phyloP scores from a whole-genome alignment of 2,113 vertebrate species.

The Rissa tridactyla region DNA sequence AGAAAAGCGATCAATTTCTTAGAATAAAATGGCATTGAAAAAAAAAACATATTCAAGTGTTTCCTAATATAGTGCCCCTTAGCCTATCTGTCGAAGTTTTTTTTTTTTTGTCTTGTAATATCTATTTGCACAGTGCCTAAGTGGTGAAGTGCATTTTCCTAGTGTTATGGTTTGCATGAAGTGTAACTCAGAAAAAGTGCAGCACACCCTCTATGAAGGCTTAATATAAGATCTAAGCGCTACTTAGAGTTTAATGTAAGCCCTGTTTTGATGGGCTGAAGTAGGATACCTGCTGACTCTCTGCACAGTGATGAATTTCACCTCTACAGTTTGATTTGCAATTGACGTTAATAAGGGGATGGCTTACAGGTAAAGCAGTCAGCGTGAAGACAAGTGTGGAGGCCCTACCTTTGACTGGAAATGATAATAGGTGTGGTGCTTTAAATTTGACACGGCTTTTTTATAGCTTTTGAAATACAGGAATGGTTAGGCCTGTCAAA shows the following conservation, averaged over 20 bases:
- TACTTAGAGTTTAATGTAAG: constrained; percentile 30
- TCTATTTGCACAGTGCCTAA: background rate
- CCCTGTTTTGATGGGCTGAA: constrained; percentile 43
- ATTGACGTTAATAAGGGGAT: constrained; percentile 39
- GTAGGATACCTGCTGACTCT: constrained; percentile 41
- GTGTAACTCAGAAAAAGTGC: background rate
- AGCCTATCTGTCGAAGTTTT: background rate
- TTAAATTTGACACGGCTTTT: background rate
- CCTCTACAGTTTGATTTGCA: background rate
- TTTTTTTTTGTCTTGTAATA: background rate
- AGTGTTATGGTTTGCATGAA: constrained; percentile 4
- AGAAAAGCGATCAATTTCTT: background rate
- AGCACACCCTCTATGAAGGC: background rate
- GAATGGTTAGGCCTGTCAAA: background rate
- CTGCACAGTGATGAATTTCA: constrained; percentile 37
- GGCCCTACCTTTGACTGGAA: background rate
- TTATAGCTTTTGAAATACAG: background rate
- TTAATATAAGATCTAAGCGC: background rate
- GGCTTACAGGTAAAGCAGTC: constrained; percentile 24
- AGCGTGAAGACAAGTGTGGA: background rate
- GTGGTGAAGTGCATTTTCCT: constrained; percentile 20
- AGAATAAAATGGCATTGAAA: background rate
- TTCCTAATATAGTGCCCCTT: constrained; percentile 27
- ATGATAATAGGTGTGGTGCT: background rate
- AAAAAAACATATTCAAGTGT: background rate